Percentiles rank a stretch among this genome's conserved stretches.
These are phyloP conservation scores for Brachionus paranguensis DNA, from an alignment of 1,140 invertebrate species.

Conservation along the genomic window DNA sequence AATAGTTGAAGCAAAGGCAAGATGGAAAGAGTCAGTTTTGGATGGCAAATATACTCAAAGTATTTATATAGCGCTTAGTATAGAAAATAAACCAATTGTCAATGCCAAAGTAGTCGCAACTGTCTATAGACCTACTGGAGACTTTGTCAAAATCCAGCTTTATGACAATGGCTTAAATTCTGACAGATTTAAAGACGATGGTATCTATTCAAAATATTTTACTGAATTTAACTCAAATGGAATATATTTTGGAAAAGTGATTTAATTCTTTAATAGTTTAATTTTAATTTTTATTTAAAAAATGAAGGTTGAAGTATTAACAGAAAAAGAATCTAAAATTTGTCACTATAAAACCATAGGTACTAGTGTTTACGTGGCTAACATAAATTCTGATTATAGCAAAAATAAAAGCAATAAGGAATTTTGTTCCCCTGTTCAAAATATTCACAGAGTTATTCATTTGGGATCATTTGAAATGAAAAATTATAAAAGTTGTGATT, in stretches of 20 bases:
- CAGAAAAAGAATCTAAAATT: neutral
- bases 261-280: neutral
- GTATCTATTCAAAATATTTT: conserved; percentile 37
- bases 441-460: neutral
- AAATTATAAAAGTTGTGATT: neutral
- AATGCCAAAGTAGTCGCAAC: conserved; percentile 5
- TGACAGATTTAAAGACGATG: conserved; percentile 25
- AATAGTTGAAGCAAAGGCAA: neutral
- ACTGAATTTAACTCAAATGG: conserved; percentile 19
- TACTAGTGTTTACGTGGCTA: neutral
- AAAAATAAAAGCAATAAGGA: neutral
- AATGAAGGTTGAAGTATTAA: neutral
- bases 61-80: neutral
- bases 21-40: neutral
- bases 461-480: neutral
- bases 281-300: neutral
- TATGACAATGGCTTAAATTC: conserved; percentile 22
- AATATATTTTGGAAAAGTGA: neutral
- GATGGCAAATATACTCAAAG: neutral
- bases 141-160: conserved; percentile 10
- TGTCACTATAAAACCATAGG: neutral
- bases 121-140: conserved; percentile 21
- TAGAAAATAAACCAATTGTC: neutral
- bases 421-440: neutral
- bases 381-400: neutral